These are phyloP conservation scores for Eclectus roratus DNA, from an alignment of 2,113 vertebrate species.

Conservation along the genomic window DNA sequence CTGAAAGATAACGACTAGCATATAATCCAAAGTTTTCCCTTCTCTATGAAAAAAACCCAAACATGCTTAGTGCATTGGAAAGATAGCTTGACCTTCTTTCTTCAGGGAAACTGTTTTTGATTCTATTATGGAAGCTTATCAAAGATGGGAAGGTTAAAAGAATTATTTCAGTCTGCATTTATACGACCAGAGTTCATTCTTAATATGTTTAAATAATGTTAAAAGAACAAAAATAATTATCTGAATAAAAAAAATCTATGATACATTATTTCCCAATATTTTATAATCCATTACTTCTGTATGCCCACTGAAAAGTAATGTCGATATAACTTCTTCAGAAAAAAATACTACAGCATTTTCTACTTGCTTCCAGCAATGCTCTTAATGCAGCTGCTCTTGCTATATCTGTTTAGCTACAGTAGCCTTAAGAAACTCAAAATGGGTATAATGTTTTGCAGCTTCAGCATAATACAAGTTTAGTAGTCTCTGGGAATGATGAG, in stretches of 20 bases:
- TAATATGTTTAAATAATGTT: neutral
- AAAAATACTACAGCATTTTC: neutral
- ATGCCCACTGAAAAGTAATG: neutral
- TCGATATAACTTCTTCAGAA: neutral
- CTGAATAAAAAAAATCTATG: neutral
- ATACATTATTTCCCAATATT: neutral
- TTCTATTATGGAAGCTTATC: neutral
- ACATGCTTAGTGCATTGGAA: neutral
- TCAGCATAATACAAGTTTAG: conserved; percentile 17
- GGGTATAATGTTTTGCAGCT: conserved; percentile 22
- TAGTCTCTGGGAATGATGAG: neutral
- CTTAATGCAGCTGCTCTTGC: conserved; percentile 12
- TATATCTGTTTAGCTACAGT: conserved; percentile 40
- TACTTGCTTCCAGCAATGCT: neutral
- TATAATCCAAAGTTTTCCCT: neutral
- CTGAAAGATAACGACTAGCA: neutral
- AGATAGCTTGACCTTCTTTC: neutral
- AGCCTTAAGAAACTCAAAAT: conserved; percentile 34
- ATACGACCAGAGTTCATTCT: neutral
- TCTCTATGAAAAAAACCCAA: neutral
- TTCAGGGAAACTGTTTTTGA: neutral
- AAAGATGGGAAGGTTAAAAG: neutral
- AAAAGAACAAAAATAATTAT: neutral
- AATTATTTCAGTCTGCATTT: neutral
- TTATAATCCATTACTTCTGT: neutral